Conservation (phyloP, 2,113 vertebrate genomes). For the Cyanistes caeruleus region DNA sequence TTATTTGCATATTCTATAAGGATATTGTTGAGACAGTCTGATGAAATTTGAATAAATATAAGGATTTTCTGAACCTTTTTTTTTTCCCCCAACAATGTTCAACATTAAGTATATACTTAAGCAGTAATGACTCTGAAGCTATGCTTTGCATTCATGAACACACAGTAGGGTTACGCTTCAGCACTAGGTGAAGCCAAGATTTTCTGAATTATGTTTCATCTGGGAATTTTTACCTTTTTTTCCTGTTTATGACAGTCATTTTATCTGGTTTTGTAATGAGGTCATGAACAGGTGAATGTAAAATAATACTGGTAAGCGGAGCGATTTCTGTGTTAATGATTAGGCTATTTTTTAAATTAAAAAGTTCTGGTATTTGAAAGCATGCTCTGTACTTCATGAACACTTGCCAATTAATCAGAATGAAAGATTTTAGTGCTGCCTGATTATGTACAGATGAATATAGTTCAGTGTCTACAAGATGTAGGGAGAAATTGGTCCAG, state of each 20-base stretch:
- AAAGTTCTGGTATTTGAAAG: constrained; percentile 78
- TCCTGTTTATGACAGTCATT: constrained; percentile 82
- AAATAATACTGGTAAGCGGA: constrained; percentile 79
- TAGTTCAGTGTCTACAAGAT: constrained; percentile 57
- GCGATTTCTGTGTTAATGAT: constrained; percentile 79
- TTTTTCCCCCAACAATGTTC: constrained; percentile 51
- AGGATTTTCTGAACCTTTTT: constrained; percentile 60
- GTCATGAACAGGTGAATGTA: constrained; percentile 82
- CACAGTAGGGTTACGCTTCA: constrained; percentile 74
- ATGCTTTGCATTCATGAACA: constrained; percentile 76
- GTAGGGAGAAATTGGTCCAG: constrained; percentile 43
- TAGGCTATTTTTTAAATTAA: constrained; percentile 79
- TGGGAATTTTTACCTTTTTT: constrained; percentile 79
- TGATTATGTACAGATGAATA: constrained; percentile 72
- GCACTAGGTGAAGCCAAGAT: constrained; percentile 77
- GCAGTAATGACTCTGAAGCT: constrained; percentile 68
- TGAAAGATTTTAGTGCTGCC: constrained; percentile 73
- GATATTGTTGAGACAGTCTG: constrained; percentile 56
- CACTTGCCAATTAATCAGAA: constrained; percentile 78
- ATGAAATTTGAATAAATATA: constrained; percentile 74
- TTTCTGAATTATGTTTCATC: constrained; percentile 81
- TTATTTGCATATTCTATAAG: constrained; percentile 76
- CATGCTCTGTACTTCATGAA: constrained; percentile 67
- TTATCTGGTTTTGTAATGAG: constrained; percentile 81
- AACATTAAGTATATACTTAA: constrained; percentile 74